phyloP scores from a whole-genome alignment of 2,797 vertebrate species.

The Falco naumanni region DNA sequence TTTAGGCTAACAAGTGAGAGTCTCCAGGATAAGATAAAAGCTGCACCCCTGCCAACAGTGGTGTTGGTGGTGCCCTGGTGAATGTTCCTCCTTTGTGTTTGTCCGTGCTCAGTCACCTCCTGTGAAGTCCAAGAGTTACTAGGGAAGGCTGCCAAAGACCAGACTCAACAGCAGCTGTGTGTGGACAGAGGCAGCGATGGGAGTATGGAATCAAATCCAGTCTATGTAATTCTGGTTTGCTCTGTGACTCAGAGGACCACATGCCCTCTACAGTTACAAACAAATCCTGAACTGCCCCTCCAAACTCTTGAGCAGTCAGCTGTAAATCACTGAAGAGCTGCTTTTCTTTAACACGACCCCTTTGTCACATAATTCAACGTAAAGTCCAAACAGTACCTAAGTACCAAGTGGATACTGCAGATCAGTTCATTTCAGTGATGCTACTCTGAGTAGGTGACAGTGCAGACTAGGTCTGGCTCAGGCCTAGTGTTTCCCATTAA shows the following conservation, averaged over 20 bases:
- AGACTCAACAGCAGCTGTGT: neutral
- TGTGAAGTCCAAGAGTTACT: neutral
- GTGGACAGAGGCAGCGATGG: neutral
- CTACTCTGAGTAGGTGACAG: neutral
- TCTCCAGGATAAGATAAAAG: neutral
- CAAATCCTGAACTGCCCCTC: neutral
- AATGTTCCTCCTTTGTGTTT: neutral
- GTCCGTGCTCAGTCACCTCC: neutral
- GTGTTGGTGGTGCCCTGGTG: neutral
- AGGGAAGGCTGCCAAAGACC: neutral
- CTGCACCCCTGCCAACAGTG: neutral
- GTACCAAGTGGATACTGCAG: neutral
- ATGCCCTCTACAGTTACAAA: neutral
- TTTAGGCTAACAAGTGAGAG: neutral
- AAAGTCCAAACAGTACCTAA: neutral
- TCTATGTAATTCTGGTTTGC: neutral
- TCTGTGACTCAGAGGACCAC: rapidly evolving
- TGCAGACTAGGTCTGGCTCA: neutral
- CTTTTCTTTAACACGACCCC: neutral
- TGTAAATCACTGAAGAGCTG: neutral
- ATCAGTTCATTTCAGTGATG: neutral
- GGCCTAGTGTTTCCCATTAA: neutral
- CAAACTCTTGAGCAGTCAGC: neutral
- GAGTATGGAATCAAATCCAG: neutral
- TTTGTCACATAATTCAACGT: neutral